Evolutionary conservation across 2,113 vertebrate species (phyloP).

Genomic region (Etia nguti): DNA sequence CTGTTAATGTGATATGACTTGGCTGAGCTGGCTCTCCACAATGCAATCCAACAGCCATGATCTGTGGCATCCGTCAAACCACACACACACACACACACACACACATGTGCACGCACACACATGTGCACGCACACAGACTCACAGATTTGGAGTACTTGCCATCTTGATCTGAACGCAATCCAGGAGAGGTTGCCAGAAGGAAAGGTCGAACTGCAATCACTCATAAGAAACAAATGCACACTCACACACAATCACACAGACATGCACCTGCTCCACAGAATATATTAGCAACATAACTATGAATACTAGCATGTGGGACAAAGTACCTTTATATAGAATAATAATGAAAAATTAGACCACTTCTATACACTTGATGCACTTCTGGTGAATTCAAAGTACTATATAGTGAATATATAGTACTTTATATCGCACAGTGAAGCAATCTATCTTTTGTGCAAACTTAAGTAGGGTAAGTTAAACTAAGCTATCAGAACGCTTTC

Average conservation of each 20-base stretch:
- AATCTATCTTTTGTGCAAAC: not conserved
- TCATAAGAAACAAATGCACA: constrained; percentile 17
- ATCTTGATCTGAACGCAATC: constrained; percentile 55
- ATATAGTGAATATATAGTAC: not conserved
- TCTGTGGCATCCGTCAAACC: constrained; percentile 52
- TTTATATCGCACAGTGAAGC: not conserved
- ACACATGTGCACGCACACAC: not conserved
- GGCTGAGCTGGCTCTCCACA: constrained; percentile 24
- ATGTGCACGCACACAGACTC: not conserved
- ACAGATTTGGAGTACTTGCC: constrained; percentile 34
- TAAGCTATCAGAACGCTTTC: not conserved
- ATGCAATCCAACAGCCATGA: constrained; percentile 50
- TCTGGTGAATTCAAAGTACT: not conserved
- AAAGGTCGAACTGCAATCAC: constrained; percentile 56
- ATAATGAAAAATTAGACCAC: not conserved
- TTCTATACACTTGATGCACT: not conserved
- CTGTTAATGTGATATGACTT: constrained; percentile 41
- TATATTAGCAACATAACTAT: not conserved
- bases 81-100: not conserved
- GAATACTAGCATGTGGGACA: not conserved
- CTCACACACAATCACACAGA: not conserved
- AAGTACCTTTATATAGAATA: not conserved
- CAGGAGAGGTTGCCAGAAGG: constrained; percentile 53
- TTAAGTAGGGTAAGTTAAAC: not conserved
- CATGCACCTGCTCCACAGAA: constrained; percentile 42